These are phyloP conservation scores for Seira sanloemensis DNA, from an alignment of 2,888 invertebrate species.

Conservation along the genomic window DNA sequence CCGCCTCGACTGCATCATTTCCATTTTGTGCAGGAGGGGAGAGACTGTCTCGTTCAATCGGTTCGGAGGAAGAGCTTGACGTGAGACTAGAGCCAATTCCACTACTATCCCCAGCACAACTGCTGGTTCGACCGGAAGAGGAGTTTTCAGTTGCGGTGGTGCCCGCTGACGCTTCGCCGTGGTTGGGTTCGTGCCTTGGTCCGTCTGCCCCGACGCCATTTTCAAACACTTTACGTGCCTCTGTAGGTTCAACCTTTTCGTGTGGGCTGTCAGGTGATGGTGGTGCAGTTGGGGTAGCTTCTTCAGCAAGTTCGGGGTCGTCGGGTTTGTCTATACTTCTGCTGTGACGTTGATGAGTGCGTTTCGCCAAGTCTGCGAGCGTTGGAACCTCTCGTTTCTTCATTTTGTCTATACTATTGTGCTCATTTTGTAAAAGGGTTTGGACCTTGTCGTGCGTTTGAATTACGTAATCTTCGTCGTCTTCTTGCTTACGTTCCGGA, in stretches of 20 bases:
- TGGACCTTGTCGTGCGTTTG: background rate
- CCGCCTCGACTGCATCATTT: slow-evolving; percentile 23
- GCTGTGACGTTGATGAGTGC: slow-evolving; percentile 10
- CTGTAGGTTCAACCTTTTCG: background rate
- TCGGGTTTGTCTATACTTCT: no score
- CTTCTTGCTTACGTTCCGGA: slow-evolving; percentile 45
- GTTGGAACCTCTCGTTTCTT: slow-evolving; percentile 29
- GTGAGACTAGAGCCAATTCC: slow-evolving; percentile 26
- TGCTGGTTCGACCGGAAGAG: slow-evolving; percentile 38
- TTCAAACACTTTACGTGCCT: background rate
- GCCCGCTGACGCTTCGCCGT: background rate
- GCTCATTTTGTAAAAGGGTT: no score
- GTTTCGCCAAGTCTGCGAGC: slow-evolving; percentile 13
- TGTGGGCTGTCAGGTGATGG: background rate
- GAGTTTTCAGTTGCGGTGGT: background rate
- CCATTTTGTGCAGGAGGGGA: slow-evolving; percentile 18
- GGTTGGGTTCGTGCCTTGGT: background rate
- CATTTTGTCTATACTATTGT: background rate
- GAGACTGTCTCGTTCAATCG: slow-evolving; percentile 27
- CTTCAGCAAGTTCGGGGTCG: background rate
- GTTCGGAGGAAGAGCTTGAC: slow-evolving; percentile 31
- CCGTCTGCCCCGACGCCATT: background rate
- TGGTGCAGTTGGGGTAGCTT: background rate
- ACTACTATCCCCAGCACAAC: slow-evolving; percentile 26
- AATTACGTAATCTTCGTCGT: slow-evolving; percentile 33